Conservation (phyloP, 2,113 vertebrate genomes). For the Eonycteris spelaea region DNA sequence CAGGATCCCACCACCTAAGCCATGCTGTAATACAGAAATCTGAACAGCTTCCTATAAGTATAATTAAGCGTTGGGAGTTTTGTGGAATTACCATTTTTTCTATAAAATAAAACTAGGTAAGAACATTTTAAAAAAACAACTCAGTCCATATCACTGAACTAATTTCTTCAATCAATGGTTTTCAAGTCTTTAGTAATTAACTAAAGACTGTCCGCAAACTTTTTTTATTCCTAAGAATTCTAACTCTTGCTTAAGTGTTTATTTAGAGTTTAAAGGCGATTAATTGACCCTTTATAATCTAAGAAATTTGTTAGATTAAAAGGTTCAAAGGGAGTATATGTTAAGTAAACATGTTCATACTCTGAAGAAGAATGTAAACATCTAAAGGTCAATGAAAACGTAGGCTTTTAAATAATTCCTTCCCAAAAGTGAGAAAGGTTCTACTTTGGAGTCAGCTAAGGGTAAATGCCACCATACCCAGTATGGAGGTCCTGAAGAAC, state of each 20-base stretch:
- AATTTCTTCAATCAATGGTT: constrained; percentile 15
- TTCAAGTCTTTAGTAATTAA: background rate
- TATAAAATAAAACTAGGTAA: background rate
- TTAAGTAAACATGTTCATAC: background rate
- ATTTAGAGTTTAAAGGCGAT: background rate
- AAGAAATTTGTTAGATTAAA: background rate
- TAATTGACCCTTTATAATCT: background rate
- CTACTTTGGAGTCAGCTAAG: background rate
- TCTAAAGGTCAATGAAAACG: background rate
- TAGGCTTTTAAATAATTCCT: background rate
- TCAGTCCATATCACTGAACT: background rate
- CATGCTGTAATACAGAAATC: background rate
- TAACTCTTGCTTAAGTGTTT: constrained; percentile 21
- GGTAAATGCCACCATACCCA: background rate
- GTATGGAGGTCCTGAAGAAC: background rate
- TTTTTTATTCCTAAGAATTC: background rate
- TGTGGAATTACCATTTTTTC: background rate
- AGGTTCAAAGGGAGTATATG: background rate
- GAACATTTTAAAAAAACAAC: background rate
- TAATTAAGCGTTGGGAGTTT: background rate
- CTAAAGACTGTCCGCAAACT: background rate
- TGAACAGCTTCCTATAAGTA: background rate
- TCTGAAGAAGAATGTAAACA: background rate
- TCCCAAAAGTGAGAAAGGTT: background rate
- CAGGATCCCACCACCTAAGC: background rate